Base-by-base conservation (phyloP, 1,140 invertebrate species). In the Leptonema lineaticorne region DNA sequence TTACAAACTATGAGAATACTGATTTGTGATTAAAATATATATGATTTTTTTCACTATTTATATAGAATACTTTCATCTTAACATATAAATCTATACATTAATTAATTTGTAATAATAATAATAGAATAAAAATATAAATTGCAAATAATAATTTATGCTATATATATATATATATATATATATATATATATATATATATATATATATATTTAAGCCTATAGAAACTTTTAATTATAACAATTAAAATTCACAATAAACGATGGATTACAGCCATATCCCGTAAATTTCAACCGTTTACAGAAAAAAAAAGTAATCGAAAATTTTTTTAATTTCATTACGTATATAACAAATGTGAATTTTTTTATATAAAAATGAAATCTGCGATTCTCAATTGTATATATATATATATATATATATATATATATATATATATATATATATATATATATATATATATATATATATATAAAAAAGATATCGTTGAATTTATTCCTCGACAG, bases 31-130 rank as follows among this genome's bases (percentile, higher is more conserved):
- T 62, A 46, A 62, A 62, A 62, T 62, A 62, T 62, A 62, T 62
- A 14, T 22, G 33, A n/a, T n/a, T n/a, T n/a, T n/a, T 62, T 62
- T 62, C 27, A 45, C 41, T 62, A 62, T 45, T 11, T 62, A 62
- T 62, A 62, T n/a, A 62, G 59, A 62, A 62, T 62, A 62, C 59
- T 62, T 62, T 62, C 24, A 45, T 62, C 33, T 62, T 62, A 62
- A 59, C 24, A 41, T 27, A 45, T 62, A 45, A n/a, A 33, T 30
- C 57, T 62, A 62, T 62, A 62, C 18, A 60, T 37, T 45, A 62
- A 28, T 45, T 29, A 59, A 20, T 30, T 59, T 30, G 18, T 24
- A 22, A 37, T 16, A 22, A 33, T 59, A 53, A 53, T 20, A n/a
- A 48, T 56, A 27, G 6, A 56, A 22, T 29, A 58, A 29, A 58